Conservation (phyloP, 2,888 invertebrate species). For the Salticus scenicus region DNA sequence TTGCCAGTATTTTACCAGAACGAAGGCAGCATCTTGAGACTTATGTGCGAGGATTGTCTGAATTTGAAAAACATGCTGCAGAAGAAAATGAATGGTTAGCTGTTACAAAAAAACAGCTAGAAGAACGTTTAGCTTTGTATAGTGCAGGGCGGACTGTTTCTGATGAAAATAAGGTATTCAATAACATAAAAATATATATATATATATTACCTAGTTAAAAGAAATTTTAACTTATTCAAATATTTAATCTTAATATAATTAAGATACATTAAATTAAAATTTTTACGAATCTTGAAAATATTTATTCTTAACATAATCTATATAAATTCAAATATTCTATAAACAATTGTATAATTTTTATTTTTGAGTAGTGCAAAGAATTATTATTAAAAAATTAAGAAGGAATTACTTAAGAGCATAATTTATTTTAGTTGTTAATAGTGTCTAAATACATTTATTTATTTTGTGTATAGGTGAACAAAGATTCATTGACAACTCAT, state of each 20-base stretch:
- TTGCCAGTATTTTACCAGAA: constrained; percentile 59
- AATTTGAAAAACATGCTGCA: constrained; percentile 57
- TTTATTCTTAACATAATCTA: no score
- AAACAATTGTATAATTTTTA: no score
- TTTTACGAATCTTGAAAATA: no score
- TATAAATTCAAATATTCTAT: no score
- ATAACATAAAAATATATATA: neutral
- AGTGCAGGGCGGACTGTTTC: constrained; percentile 42
- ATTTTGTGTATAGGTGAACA: constrained; percentile 40
- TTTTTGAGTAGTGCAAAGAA: no score
- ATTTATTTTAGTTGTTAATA: no score
- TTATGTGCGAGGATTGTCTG: constrained; percentile 41
- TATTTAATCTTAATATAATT: no score
- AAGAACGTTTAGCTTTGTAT: constrained; percentile 51
- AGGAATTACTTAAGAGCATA: no score
- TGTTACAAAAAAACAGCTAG: constrained; percentile 46
- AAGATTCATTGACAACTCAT: constrained; percentile 45
- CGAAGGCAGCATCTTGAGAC: constrained; percentile 57
- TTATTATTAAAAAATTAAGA: no score
- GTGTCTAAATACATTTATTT: neutral
- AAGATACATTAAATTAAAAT: no score
- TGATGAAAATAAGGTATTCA: constrained; percentile 43
- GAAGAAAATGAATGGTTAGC: constrained; percentile 52
- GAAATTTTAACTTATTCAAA: no score
- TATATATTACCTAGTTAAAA: no score